phyloP scores from a whole-genome alignment of 2,797 vertebrate genomes.

The Tragopan temminckii region DNA sequence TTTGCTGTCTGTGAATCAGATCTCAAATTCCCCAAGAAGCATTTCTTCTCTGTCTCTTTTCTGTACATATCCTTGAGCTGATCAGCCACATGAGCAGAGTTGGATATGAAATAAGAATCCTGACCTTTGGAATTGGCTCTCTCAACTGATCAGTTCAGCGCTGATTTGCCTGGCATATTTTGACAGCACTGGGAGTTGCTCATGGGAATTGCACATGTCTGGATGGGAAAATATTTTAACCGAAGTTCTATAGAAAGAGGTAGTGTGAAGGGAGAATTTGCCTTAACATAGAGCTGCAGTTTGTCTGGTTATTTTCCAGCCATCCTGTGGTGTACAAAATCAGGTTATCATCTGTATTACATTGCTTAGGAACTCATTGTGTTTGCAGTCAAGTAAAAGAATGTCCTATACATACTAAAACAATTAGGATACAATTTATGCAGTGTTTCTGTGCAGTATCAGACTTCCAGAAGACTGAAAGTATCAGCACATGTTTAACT shows the following conservation, averaged over 20 bases:
- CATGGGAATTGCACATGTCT: slow-evolving; percentile 47
- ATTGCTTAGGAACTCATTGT: background rate
- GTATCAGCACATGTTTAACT: background rate
- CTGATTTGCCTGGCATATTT: slow-evolving; percentile 58
- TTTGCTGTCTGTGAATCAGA: background rate
- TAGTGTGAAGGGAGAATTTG: background rate
- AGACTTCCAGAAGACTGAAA: background rate
- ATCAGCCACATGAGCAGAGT: slow-evolving; percentile 53
- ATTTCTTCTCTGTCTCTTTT: slow-evolving; percentile 36
- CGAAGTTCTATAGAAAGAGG: background rate
- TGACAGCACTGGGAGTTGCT: slow-evolving; percentile 49
- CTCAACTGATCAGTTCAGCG: slow-evolving; percentile 42
- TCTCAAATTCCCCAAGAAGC: slow-evolving; percentile 38
- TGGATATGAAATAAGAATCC: slow-evolving; percentile 67
- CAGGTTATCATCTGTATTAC: background rate
- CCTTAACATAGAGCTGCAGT: background rate
- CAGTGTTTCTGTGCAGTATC: background rate
- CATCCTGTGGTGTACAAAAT: background rate
- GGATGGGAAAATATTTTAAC: slow-evolving; percentile 42
- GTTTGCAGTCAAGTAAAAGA: background rate
- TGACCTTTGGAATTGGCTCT: slow-evolving; percentile 70
- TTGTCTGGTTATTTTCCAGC: background rate
- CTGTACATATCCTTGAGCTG: slow-evolving; percentile 35
- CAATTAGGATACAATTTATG: background rate
- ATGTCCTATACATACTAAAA: background rate